A percentile compares a stretch with the other conserved stretches of the same genome.
Conservation (phyloP, 2,888 invertebrate genomes). For the Embidobia sp. region DNA sequence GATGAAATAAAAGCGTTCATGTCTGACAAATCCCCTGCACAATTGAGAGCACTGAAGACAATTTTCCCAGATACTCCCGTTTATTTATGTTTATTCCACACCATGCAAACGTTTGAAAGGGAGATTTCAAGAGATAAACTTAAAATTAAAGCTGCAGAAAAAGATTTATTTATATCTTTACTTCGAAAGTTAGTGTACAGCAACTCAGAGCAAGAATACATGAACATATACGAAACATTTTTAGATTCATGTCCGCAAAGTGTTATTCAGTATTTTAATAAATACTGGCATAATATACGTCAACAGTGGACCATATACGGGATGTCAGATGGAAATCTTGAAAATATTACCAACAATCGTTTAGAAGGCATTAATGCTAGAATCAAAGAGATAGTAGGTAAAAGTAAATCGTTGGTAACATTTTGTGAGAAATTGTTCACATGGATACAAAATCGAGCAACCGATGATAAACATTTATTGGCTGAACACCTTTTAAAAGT, state of each 20-base stretch:
- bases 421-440: too few species aligned
- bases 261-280: slow-evolving; percentile 28
- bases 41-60: slow-evolving; percentile 30
- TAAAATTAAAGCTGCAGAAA: slow-evolving; percentile 7
- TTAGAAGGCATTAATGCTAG: slow-evolving; percentile 20
- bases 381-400: background rate
- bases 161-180: slow-evolving; percentile 14
- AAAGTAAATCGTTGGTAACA: too few species aligned
- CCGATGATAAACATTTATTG: too few species aligned
- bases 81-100: slow-evolving; percentile 53
- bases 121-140: slow-evolving; percentile 30
- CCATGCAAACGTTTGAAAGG: slow-evolving; percentile 36
- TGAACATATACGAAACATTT: background rate
- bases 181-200: slow-evolving; percentile 12
- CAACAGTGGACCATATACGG: slow-evolving; percentile 24
- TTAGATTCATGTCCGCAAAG: slow-evolving; percentile 1
- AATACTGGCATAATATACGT: slow-evolving; percentile 27
- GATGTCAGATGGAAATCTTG: slow-evolving; percentile 14
- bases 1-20: slow-evolving; percentile 26
- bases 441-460: too few species aligned
- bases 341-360: slow-evolving; percentile 24
- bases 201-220: background rate
- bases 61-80: slow-evolving; percentile 24
- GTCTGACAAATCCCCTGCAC: slow-evolving; percentile 53
- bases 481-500: too few species aligned